phyloP scores from a whole-genome alignment of 2,797 vertebrate genomes.

The Vultur gryphus region DNA sequence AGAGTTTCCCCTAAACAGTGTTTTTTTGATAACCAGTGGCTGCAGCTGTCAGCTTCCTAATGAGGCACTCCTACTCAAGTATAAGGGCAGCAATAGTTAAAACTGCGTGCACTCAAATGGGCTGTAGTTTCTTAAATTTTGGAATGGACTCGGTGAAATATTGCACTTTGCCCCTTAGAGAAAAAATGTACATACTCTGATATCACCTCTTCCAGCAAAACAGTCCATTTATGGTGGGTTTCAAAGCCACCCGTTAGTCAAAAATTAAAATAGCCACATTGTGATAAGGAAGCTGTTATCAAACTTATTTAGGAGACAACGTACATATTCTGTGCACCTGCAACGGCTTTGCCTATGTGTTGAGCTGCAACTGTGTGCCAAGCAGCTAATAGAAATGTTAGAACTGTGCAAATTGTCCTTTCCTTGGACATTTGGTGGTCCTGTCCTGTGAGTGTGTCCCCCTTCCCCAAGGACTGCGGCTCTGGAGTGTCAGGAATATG shows the following conservation, averaged over 20 bases:
- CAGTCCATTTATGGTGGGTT: neutral
- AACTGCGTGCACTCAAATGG: neutral
- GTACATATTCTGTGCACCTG: neutral
- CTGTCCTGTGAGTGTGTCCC: neutral
- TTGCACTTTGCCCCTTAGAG: neutral
- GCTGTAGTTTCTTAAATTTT: neutral
- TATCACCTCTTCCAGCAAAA: neutral
- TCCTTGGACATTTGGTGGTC: neutral
- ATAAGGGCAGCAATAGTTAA: neutral
- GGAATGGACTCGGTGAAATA: neutral
- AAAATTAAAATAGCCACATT: neutral
- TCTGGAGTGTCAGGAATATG: neutral
- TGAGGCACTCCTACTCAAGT: neutral
- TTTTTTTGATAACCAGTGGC: neutral
- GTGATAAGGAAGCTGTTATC: neutral
- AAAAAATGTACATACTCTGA: rapidly evolving
- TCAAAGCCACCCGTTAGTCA: neutral
- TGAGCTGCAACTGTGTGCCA: neutral
- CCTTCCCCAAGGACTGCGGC: neutral
- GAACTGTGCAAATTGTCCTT: neutral
- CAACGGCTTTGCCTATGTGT: neutral
- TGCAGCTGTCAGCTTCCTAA: neutral
- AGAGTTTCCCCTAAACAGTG: neutral
- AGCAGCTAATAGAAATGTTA: neutral
- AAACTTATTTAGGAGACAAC: neutral